Base-by-base conservation (phyloP, 2,113 vertebrate species). In the Sinocyclocheilus maitianheensis region DNA sequence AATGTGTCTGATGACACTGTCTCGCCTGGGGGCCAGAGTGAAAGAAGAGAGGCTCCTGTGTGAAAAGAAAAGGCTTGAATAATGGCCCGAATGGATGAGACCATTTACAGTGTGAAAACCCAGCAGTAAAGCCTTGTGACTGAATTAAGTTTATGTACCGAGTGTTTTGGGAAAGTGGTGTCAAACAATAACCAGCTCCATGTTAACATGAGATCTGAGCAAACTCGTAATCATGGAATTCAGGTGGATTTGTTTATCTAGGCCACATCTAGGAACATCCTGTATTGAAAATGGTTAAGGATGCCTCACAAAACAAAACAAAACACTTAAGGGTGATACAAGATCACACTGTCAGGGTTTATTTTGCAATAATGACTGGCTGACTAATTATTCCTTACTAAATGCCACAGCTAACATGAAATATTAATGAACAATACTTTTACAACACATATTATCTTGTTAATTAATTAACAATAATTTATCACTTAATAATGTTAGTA, bases 1-100 rank as follows among this genome's bases (percentile, higher is more conserved):
- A 92, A 91, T 90, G 90, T 91, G 89, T 94, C 94, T 94, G 94
- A 91, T 94, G 93, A 94, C 92, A 91, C 83, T 87, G n/a, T 65
- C 86, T 91, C 34, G 91, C 93, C 91, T 88, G 87, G 24, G 89
- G 94, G 92, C 89, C 87, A 69, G 86, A 88, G 80, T 91, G 93
- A 92, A 94, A 94, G 91, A 93, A 92, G 62, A 81, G 81, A 71
- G 89, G 88, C 86, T 81, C 91, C 90, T 93, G 91, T 94, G 85
- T 86, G 51, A 76, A 81, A 77, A 74, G 65, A 72, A 76, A 86
- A 86, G 82, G 58, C 75, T 69, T 0, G 3, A 88, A 84, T 89
- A 81, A 83, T 86, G 83, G 86, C 34, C 69, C 76, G 72, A 87
- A 76, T 74, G 37, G 34, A 34, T 81, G 78, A 85, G 67, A 58